Evolutionary conservation across 2,888 invertebrate genomes (phyloP), one percentile per base, ranked within the genome.

Genomic region (Nephrotoma guestfalica): DNA sequence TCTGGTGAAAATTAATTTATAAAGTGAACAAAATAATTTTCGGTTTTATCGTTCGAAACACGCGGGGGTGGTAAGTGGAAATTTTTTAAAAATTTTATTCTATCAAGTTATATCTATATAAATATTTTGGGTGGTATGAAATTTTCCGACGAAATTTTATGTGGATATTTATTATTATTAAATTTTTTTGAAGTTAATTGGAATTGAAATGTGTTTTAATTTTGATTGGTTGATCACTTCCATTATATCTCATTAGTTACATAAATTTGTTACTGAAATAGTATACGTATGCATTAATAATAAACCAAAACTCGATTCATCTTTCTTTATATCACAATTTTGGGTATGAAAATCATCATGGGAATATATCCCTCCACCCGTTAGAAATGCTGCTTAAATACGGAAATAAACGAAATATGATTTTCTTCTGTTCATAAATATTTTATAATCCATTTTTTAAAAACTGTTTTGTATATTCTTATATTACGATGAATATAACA

Each of bases 371-470:
- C 86, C 88, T 88, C 88, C 85, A 57, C 86, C 90, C 87, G 88
- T 87, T 91, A 91, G 91, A 91, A 90, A 90, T 90, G 89, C 30
- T 30, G 9, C 71, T 30, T 71, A 71, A 71, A 71, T 71, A 18
- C 18, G 71, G 30, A 71, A 71, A 71, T 71, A 71, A 57, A 57
- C 57, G 47, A 47, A 47, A 47, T 13, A 47, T 13, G 1, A 5
- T 9, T 47, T 13, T 57, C 18, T 18, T 57, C 18, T 7, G 18
- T 30, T 11, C 71, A 71, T 71, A 71, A 71, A 71, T 71, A 71
- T 71, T 71, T 71, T 30, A 71, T 71, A 18, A 30, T 30, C 71
- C 71, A 30, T 71, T 71, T 51, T 30, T 2, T 43, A 43, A 43
- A 43, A 11, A 43, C 43, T 43, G 1, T 71, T 71, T 7, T 30